Evolutionary conservation across 2,797 vertebrate species (phyloP).

Genomic region (Chelon auratus): DNA sequence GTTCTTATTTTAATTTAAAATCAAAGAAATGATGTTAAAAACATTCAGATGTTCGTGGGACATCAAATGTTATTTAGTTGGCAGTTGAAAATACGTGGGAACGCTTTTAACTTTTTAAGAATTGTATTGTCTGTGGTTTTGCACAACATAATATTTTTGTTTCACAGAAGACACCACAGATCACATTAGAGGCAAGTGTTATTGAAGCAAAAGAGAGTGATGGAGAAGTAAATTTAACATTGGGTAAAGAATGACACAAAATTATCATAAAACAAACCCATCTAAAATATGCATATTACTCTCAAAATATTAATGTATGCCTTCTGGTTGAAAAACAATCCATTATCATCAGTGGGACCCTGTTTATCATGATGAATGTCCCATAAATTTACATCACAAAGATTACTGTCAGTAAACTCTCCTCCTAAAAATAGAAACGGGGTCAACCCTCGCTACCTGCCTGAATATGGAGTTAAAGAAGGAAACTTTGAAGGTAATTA

Average conservation of each 20-base stretch:
- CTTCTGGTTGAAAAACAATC: not conserved
- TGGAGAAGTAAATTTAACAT: not conserved
- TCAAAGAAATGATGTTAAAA: no score
- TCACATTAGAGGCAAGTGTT: not conserved
- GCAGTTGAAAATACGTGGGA: no score
- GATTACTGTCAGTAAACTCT: not conserved
- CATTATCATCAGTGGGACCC: not conserved
- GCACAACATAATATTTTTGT: constrained; percentile 42
- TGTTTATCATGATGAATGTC: not conserved
- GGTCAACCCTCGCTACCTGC: not conserved
- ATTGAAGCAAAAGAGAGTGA: constrained; percentile 1
- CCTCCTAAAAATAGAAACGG: not conserved
- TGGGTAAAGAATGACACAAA: not conserved
- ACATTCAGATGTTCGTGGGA: not conserved
- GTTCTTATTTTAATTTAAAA: no score
- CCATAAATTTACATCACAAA: constrained; percentile 1
- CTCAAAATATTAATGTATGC: not conserved
- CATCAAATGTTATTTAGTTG: no score
- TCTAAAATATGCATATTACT: no score
- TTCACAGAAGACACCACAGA: constrained; percentile 48
- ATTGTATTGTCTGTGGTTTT: not conserved
- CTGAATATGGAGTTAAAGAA: not conserved
- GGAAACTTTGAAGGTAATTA: not conserved
- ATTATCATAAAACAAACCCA: not conserved
- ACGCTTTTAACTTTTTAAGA: no score